A percentile compares a stretch with the other conserved stretches of the same genome.
Conservation (phyloP, 2,888 invertebrate species). For the Eumacrocentrus americanus region DNA sequence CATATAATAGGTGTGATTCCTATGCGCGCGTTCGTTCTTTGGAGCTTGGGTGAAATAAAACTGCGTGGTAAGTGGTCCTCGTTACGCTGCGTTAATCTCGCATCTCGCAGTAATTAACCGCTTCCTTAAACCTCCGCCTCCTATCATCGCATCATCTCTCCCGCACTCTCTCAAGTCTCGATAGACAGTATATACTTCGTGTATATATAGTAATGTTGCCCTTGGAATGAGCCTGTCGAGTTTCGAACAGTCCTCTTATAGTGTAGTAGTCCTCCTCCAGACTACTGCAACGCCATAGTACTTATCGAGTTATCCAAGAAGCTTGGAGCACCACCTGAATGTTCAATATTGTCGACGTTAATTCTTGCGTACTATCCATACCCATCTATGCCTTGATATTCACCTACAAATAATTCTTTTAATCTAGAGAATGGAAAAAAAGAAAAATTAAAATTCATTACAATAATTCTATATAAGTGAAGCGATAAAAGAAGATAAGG, state of each 20-base stretch:
- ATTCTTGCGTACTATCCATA: background rate
- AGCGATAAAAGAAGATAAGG: too few relatives aligned
- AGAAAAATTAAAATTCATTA: too few relatives aligned
- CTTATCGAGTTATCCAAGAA: conserved; percentile 6
- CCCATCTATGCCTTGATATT: too few relatives aligned
- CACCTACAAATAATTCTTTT: too few relatives aligned
- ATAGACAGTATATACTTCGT: background rate
- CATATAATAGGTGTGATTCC: conserved; percentile 11
- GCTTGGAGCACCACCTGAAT: background rate
- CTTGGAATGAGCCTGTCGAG: conserved; percentile 36
- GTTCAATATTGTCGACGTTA: conserved; percentile 5
- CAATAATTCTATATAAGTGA: too few relatives aligned
- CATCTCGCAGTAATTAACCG: conserved; percentile 56
- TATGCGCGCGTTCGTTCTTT: background rate
- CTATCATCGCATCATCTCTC: conserved; percentile 36
- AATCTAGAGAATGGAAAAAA: too few relatives aligned
- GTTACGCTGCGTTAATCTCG: conserved; percentile 39
- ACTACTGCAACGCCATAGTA: background rate
- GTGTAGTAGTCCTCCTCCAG: background rate
- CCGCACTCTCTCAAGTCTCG: background rate
- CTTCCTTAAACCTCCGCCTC: conserved; percentile 49
- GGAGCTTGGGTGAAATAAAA: conserved; percentile 30
- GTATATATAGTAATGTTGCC: too few relatives aligned
- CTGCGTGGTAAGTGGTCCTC: conserved; percentile 34
- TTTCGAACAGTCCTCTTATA: conserved; percentile 8